A percentile compares a stretch with the other conserved stretches of the same genome.
Conservation (phyloP, 1,140 invertebrate genomes). For the Goniozus legneri region DNA sequence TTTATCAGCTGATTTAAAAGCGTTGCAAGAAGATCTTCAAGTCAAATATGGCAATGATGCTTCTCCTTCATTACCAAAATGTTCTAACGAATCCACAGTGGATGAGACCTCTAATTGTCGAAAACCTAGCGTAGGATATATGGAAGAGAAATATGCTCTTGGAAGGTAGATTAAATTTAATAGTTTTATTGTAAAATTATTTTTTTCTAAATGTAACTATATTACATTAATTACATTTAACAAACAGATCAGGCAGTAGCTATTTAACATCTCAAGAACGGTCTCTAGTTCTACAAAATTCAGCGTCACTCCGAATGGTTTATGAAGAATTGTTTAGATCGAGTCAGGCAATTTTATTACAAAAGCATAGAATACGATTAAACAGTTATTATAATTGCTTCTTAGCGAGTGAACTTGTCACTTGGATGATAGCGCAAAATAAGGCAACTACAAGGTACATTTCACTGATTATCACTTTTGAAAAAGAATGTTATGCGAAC, state of each 20-base stretch:
- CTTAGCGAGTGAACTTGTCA: slow-evolving; percentile 69
- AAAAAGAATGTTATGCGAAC: neutral
- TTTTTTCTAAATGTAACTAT: neutral
- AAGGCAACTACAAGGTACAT: slow-evolving; percentile 58
- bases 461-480: neutral
- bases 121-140: slow-evolving; percentile 70
- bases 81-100: slow-evolving; percentile 24
- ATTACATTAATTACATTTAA: slow-evolving; percentile 1
- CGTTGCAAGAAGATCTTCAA: slow-evolving; percentile 79
- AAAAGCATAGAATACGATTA: slow-evolving; percentile 64
- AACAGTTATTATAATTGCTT: slow-evolving; percentile 68
- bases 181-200: neutral
- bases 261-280: slow-evolving; percentile 62
- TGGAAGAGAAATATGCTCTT: slow-evolving; percentile 72
- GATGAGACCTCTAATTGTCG: slow-evolving; percentile 44
- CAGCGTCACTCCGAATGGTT: slow-evolving; percentile 67
- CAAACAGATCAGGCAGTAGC: slow-evolving; percentile 41
- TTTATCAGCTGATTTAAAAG: slow-evolving; percentile 73
- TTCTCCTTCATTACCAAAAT: slow-evolving; percentile 33
- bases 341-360: slow-evolving; percentile 59
- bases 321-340: slow-evolving; percentile 70
- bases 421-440: slow-evolving; percentile 72
- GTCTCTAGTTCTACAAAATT: slow-evolving; percentile 68
- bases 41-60: slow-evolving; percentile 58
- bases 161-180: slow-evolving; percentile 43